These are phyloP conservation scores for Neuroscelio doddi DNA, from an alignment of 2,888 invertebrate genomes.

Conservation along the genomic window DNA sequence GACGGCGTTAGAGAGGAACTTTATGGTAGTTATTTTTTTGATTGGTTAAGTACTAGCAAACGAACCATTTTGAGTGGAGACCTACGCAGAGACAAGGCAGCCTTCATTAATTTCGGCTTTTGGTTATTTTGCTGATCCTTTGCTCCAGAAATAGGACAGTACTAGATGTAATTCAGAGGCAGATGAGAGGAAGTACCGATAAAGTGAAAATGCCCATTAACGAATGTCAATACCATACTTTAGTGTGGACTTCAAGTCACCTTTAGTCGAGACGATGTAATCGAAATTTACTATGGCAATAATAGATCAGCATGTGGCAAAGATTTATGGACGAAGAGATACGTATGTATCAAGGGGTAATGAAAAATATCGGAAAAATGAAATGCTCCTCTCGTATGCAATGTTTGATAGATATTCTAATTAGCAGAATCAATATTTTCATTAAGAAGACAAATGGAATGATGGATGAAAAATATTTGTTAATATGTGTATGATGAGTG, in stretches of 20 bases:
- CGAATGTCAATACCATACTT: constrained; percentile 50
- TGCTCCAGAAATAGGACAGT: background rate
- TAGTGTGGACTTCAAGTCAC: constrained; percentile 6
- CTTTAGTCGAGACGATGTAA: constrained; percentile 5
- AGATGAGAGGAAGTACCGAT: constrained; percentile 41
- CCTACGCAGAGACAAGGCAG: constrained; percentile 7
- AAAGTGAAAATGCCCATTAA: constrained; percentile 47
- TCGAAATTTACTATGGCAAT: constrained; percentile 5
- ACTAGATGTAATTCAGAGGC: constrained; percentile 26
- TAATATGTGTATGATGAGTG: too few relatives aligned
- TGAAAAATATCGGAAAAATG: constrained; percentile 1
- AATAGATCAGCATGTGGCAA: constrained; percentile 2
- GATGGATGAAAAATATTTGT: too few relatives aligned
- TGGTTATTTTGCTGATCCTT: constrained; percentile 31
- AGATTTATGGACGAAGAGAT: background rate
- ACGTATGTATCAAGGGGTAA: background rate
- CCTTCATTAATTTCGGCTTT: constrained; percentile 44
- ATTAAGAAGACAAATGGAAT: too few relatives aligned
- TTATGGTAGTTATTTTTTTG: too few relatives aligned
- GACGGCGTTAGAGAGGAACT: too few relatives aligned
- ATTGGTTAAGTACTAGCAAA: too few relatives aligned
- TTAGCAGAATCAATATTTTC: too few relatives aligned
- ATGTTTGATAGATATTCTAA: too few relatives aligned
- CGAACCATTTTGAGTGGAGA: too few relatives aligned
- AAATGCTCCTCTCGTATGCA: too few relatives aligned